Evolutionary conservation across 2,797 vertebrate genomes (phyloP), one percentile per base, ranked within the genome.

Genomic region (Tragelaphus oryx): DNA sequence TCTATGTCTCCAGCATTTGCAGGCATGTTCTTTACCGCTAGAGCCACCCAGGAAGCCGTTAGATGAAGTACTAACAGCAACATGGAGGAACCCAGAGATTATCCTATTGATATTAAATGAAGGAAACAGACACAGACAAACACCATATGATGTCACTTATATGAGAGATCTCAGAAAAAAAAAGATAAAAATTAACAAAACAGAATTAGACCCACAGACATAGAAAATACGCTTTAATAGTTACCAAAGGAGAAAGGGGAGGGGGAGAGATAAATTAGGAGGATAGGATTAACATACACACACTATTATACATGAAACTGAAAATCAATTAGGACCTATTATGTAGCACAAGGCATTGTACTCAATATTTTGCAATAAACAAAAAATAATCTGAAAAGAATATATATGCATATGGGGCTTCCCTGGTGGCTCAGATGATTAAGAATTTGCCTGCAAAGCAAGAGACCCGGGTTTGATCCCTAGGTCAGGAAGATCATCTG

Each of bases 1-100:
- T 37, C 33, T 68, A 37, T 6, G 33, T 37, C 65, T 37, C 9
- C 65, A 68, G 33, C 65, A 37, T 22, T 68, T 22, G 33, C 9
- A 22, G 65, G 9, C 65, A 37, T 37, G 33, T 68, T 68, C 65
- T 68, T 37, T 68, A 68, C 65, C 18, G 2, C 65, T 68, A 11
- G 18, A 2, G 0, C 65, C 65, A 68, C 65, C 65, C 1, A 0
- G n/a, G 18, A 37, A 68, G 9, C 33, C 6, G 20, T 24, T 71
- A 71, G 22, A 13, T 26, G 37, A 41, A 71, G 37, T 41, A 41
- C 13, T 41, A 71, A 24, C 10, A n/a, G 75, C 28, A n/a, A n/a
- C 75, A 76, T 76, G 28, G 10, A 50, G 20, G 16, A 48, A 11
- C 28, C 46, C 20, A 48, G 46, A 76, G 46, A n/a, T 76, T 12